Evolutionary conservation across 1,140 invertebrate genomes (phyloP).

Genomic region (Caenorhabditis briggsae): DNA sequence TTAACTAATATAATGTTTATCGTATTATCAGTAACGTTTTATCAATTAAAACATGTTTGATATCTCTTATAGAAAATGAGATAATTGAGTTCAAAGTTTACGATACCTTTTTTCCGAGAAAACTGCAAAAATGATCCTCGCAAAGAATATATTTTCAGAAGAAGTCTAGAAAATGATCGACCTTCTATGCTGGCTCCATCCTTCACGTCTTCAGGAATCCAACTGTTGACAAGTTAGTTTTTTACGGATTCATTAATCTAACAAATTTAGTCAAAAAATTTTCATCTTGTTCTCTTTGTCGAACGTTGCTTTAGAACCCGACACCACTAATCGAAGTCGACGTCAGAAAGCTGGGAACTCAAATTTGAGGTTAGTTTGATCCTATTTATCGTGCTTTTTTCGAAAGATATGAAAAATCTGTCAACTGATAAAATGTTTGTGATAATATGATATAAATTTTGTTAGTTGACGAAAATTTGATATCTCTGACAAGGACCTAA

Average conservation of each 20-base stretch:
- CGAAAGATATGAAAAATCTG: no score
- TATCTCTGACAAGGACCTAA: no score
- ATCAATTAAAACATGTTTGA: no score
- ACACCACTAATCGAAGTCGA: constrained; percentile 16
- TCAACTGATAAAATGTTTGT: not conserved
- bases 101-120: no score
- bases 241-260: not conserved
- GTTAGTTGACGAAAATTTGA: no score
- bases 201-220: constrained; percentile 11
- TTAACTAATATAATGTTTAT: no score
- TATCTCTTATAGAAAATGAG: no score
- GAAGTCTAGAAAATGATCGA: constrained; percentile 23
- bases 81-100: no score
- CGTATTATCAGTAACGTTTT: no score
- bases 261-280: not conserved
- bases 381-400: no score
- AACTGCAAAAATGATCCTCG: no score
- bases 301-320: constrained; percentile 4
- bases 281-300: not conserved
- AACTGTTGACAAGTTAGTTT: constrained; percentile 19
- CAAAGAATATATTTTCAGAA: no score
- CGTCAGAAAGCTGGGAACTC: constrained; percentile 9
- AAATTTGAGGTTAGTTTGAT: constrained; percentile 5
- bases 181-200: not conserved
- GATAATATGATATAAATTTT: not conserved